Evolutionary conservation across 2,113 vertebrate genomes (phyloP), one percentile per base, ranked within the genome.

Genomic region (Peromyscus maniculatus): DNA sequence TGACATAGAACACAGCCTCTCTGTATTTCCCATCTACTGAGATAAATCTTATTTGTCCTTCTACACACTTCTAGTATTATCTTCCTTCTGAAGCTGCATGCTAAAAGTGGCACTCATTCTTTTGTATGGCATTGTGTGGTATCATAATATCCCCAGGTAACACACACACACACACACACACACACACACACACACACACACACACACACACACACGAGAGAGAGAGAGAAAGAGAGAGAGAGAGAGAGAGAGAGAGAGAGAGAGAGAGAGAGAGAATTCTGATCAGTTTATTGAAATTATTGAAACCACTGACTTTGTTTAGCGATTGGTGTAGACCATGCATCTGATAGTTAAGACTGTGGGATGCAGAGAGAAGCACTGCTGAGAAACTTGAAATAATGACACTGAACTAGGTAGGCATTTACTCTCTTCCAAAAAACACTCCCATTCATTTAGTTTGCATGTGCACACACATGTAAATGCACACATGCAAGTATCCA

Each of bases 231-330:
- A 49, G 46, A 49, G 74, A 52, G 46, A 52, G 46, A 49, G 43
- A 28, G 24, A 78, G 39, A 46, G 43, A 16, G 49, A 46, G 36
- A 33, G 67, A 74, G 52, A 43, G 3, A 80, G 49, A 69, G 46
- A 59, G 5, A 67, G 46, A 43, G 31, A 75, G 43, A 77, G 22
- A 19, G 77, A 75, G 2, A 2, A 39, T 22, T n/a, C 43, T 43
- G 43, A 43, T 43, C 43, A 3, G 43, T 66, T 19, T 64, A 74
- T n/a, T 26, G 12, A 21, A 57, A 62, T 64, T 31, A 28, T 28
- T 80, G 66, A 86, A 91, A 92, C 9, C 59, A 72, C 31, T 88
- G n/a, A 13, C 87, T 93, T 94, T 66, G 55, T 43, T 52, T 49
- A 77, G 66, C 28, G 13, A 67, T 21, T 49, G 66, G 26, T 79